Evolutionary conservation across 2,113 vertebrate species (phyloP).

Genomic region (Rhinopomastus cyanomelas): DNA sequence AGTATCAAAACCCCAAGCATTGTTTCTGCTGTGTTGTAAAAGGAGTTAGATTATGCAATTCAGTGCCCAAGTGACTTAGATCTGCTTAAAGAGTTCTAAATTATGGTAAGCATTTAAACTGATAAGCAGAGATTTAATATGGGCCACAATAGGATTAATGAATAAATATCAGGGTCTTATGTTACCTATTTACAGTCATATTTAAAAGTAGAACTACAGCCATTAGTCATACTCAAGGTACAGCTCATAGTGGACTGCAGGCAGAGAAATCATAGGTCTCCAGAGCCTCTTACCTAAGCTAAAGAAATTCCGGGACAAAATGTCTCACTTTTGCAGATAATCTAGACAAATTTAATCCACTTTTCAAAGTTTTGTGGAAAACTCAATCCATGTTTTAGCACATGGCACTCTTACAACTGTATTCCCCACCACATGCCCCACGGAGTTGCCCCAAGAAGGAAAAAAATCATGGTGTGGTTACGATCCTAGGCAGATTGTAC

Average conservation of each 20-base stretch:
- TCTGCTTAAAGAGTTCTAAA: constrained; percentile 42
- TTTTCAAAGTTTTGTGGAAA: not conserved
- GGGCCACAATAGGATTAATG: constrained; percentile 26
- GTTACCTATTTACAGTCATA: not conserved
- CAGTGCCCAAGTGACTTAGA: not conserved
- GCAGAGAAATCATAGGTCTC: not conserved
- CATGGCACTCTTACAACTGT: not conserved
- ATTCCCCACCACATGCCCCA: not conserved
- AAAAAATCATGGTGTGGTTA: not conserved
- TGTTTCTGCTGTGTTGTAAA: constrained; percentile 38
- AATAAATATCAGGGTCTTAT: constrained; percentile 28
- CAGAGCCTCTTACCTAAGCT: not conserved
- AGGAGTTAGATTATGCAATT: constrained; percentile 22
- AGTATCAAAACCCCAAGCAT: constrained; percentile 32
- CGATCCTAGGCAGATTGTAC: not conserved
- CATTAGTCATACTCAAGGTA: not conserved
- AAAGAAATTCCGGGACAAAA: not conserved
- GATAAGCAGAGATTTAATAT: constrained; percentile 42
- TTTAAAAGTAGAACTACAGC: not conserved
- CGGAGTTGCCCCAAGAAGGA: not conserved
- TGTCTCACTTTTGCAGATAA: not conserved
- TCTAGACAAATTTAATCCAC: not conserved
- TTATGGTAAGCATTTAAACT: constrained; percentile 45
- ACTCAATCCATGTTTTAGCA: not conserved
- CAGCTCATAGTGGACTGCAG: not conserved